Evolutionary conservation across 2,888 invertebrate genomes (phyloP).

Genomic region (Capitulum mitella): DNA sequence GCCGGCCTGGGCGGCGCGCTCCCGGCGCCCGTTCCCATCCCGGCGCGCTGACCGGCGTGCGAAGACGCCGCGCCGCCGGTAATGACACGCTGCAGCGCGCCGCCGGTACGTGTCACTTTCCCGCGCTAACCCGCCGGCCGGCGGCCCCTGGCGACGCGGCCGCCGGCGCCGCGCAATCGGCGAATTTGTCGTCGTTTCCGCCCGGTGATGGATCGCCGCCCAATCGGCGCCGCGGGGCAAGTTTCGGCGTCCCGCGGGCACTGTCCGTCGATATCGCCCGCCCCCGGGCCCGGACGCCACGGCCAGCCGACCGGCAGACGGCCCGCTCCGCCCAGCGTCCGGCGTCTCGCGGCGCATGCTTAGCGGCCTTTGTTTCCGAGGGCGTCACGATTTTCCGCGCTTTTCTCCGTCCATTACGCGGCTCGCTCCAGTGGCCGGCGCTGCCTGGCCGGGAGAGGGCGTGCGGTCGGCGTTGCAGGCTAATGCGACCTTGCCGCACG

Average conservation of each 20-base stretch:
- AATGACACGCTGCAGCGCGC: not conserved
- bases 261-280: not conserved
- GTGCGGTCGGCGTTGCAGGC: too few relatives aligned
- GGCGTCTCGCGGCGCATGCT: not conserved
- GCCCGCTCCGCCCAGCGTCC: too few relatives aligned
- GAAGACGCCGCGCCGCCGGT: not conserved
- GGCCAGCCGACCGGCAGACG: too few relatives aligned
- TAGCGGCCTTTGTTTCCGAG: not conserved
- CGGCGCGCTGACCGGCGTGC: too few relatives aligned
- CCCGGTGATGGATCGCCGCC: not conserved
- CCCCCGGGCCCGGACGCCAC: too few relatives aligned
- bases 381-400: not conserved
- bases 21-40: too few relatives aligned
- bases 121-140: not conserved
- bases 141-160: not conserved
- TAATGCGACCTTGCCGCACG: too few relatives aligned
- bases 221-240: not conserved
- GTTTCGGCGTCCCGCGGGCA: not conserved
- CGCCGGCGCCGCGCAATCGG: not conserved
- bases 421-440: too few relatives aligned
- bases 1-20: too few relatives aligned
- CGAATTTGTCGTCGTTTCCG: not conserved
- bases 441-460: too few relatives aligned
- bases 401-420: too few relatives aligned
- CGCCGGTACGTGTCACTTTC: not conserved